Conservation (phyloP, 2,113 vertebrate genomes). For the Gobio gobio region DNA sequence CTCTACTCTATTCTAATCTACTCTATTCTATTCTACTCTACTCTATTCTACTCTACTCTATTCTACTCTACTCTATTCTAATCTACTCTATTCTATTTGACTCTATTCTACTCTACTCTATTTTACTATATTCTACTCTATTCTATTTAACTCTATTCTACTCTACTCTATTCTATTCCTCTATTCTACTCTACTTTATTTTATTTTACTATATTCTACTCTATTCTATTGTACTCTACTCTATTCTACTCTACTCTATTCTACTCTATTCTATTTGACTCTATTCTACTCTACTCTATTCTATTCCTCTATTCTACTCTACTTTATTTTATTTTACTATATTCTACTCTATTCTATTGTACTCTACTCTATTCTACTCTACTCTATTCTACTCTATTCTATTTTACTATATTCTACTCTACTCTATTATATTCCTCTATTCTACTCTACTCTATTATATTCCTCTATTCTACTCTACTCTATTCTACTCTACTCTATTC, state of each 20-base stretch:
- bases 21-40: too few relatives aligned
- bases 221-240: not conserved
- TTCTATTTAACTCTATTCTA: too few relatives aligned
- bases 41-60: too few relatives aligned
- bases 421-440: not conserved
- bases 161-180: not conserved
- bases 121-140: too few relatives aligned
- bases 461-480: not conserved
- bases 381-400: not conserved
- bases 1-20: too few relatives aligned
- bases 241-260: not conserved
- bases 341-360: not conserved
- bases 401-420: not conserved
- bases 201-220: not conserved
- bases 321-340: not conserved
- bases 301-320: not conserved
- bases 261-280: too few relatives aligned
- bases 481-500: not conserved
- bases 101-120: too few relatives aligned
- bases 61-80: not conserved
- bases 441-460: not conserved
- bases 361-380: not conserved
- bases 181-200: not conserved
- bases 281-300: too few relatives aligned
- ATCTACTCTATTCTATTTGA: too few relatives aligned